Evolutionary conservation across 2,113 vertebrate genomes (phyloP), one percentile per base, ranked within the genome.

Genomic region (Nibea albiflora): DNA sequence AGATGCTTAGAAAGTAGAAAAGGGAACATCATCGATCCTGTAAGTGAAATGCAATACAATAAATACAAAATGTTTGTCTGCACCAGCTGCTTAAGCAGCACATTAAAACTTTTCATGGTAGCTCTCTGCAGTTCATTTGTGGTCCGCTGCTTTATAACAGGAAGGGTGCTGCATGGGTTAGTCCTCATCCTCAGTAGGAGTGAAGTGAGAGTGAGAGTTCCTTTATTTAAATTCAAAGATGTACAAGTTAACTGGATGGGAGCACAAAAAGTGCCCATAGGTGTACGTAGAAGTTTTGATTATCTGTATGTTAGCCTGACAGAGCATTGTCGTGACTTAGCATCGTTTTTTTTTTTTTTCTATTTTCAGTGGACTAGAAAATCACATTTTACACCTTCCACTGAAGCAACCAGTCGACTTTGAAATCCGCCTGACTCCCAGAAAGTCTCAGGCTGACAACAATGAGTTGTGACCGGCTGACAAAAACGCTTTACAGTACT

Each of bases 391-490:
- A 73, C 54, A 63, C 69, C 8, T 85, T 71, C 22, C 19, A 26
- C 44, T 50, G 49, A 39, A 73, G 50, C 68, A n/a, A 47, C 24
- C 65, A 76, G 74, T 57, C 42, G 8, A 62, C 39, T 83, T 26
- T 52, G 54, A 77, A 81, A 80, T 73, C 56, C 76, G 67, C 66
- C 49, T 63, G 66, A 54, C 61, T 57, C 69, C 76, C 60, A 28
- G 9, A 80, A 76, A 73, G 20, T 66, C 61, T 46, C 24, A 52
- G n/a, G 19, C 58, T 76, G 82, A 87, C 64, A 76, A 87, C 64
- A 88, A 85, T 80, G 65, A 63, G 60, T 66, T 85, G 31, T 75
- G 74, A 83, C 60, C 72, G 61, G 66, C 61, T 80, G 76, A 76
- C 77, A 75, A 83, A 75, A 73, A 81, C 28, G 50, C 46, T 82